Evolutionary conservation across 2,797 vertebrate species (phyloP).

Genomic region (Sebastes hubbsi): DNA sequence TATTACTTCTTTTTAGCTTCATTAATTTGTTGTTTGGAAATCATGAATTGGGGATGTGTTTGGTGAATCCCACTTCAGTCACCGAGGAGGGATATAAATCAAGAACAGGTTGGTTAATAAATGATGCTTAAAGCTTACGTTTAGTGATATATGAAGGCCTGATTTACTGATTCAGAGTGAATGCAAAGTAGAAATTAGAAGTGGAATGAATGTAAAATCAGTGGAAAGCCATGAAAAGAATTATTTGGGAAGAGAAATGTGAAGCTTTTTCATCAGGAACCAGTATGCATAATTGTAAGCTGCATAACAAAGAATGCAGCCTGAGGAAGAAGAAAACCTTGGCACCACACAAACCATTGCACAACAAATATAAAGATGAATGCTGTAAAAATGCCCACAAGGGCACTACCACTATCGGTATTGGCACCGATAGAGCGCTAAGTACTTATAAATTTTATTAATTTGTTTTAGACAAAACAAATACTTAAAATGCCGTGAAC

Average conservation of each 20-base stretch:
- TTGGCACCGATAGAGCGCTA: neutral
- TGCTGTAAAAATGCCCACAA: neutral
- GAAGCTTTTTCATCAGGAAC: neutral
- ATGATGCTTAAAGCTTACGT: neutral
- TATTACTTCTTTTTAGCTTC: neutral
- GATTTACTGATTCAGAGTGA: neutral
- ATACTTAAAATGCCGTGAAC: neutral
- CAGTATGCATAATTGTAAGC: neutral
- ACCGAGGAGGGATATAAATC: neutral
- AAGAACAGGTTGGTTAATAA: neutral
- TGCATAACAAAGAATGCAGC: neutral
- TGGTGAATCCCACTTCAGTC: neutral
- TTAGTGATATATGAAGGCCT: neutral
- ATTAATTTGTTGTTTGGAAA: neutral
- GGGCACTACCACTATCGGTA: neutral
- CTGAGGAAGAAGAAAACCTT: neutral
- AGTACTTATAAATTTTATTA: neutral
- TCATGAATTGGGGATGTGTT: neutral
- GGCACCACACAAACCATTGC: neutral
- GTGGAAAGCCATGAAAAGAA: neutral
- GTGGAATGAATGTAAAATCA: neutral
- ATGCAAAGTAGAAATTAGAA: neutral
- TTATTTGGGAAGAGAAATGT: neutral
- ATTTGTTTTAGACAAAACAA: neutral
- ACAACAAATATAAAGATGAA: neutral